These are phyloP conservation scores for Dendropsophus ebraccatus DNA, from an alignment of 2,113 vertebrate species.

Conservation along the genomic window DNA sequence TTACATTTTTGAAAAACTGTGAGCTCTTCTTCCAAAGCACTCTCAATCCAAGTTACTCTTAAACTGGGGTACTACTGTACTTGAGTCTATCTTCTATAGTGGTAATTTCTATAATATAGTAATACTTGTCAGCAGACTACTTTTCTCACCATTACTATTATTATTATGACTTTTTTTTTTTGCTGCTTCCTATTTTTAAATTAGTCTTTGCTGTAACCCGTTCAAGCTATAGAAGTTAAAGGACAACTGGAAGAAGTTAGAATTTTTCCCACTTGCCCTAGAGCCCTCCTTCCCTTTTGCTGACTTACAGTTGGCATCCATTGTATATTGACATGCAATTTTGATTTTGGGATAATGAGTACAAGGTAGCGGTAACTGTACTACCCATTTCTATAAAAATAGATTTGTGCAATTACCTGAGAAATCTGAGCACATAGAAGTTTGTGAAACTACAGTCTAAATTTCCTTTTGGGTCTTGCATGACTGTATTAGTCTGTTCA, in stretches of 20 bases:
- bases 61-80: no score
- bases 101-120: no score
- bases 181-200: no score
- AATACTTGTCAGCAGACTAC: no score
- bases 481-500: conserved; percentile 29
- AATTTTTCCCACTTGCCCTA: background rate
- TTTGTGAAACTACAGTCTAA: conserved; percentile 32
- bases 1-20: no score
- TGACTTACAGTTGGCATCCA: background rate
- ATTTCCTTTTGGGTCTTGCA: conserved; percentile 28
- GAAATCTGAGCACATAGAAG: background rate
- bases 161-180: no score
- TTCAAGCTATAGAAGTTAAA: background rate
- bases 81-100: no score
- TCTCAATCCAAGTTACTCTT: no score
- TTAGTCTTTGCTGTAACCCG: no score
- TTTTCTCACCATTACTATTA: no score
- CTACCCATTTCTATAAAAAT: conserved; percentile 2
- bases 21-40: no score
- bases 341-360: background rate
- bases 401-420: conserved; percentile 2
- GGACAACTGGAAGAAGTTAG: background rate
- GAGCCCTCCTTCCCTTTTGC: no score
- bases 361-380: background rate
- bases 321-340: background rate